These are phyloP conservation scores for Bovichtus diacanthus DNA, from an alignment of 2,797 vertebrate species.

Conservation along the genomic window DNA sequence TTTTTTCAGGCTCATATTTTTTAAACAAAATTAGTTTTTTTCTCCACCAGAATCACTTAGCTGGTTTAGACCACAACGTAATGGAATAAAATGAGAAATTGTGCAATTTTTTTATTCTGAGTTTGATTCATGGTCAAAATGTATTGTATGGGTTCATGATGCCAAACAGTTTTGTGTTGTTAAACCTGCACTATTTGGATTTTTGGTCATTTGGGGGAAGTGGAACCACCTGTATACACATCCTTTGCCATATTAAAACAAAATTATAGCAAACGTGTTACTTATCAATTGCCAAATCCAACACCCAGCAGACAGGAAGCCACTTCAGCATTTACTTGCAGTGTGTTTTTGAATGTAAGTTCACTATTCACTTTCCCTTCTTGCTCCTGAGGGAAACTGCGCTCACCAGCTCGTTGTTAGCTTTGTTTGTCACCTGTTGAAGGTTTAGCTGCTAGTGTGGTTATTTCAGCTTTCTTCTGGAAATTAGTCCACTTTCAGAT, in stretches of 20 bases:
- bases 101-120: background rate
- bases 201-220: background rate
- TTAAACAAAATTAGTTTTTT: background rate
- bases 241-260: background rate
- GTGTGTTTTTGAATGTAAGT: no score
- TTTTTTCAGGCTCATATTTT: background rate
- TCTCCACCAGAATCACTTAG: background rate
- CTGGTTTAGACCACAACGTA: no score
- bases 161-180: no score
- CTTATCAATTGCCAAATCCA: background rate
- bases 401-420: no score
- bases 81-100: background rate
- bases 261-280: background rate
- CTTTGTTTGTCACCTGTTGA: background rate
- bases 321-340: background rate
- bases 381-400: no score
- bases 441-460: background rate
- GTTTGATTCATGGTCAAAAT: background rate
- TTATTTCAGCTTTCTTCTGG: background rate
- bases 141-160: background rate
- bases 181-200: background rate
- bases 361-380: background rate
- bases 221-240: background rate
- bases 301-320: background rate
- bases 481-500: background rate